Conservation (phyloP, 2,113 vertebrate species). For the Corydoras sp. region DNA sequence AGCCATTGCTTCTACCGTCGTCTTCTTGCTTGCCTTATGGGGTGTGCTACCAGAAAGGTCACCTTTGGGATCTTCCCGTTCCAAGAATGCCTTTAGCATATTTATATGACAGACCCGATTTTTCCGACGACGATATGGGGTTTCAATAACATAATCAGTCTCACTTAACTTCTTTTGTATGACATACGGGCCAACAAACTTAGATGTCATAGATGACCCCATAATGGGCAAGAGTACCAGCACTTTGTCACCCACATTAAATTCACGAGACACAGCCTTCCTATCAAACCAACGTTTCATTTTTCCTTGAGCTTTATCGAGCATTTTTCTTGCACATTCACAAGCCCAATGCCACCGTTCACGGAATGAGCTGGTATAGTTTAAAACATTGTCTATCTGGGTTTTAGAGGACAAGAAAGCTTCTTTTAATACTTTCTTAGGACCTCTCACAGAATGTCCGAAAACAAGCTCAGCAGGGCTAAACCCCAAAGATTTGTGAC, state of each 20-base stretch:
- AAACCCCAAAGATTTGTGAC: too few relatives aligned
- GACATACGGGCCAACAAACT: slow-evolving; percentile 6
- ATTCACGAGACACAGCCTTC: neutral
- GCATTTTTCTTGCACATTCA: neutral
- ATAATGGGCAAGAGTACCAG: slow-evolving; percentile 2
- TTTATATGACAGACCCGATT: too few relatives aligned
- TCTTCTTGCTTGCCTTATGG: too few relatives aligned
- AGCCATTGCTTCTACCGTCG: too few relatives aligned
- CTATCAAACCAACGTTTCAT: neutral
- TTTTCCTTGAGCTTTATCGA: neutral
- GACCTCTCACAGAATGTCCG: neutral
- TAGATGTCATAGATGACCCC: neutral
- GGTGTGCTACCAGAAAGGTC: too few relatives aligned
- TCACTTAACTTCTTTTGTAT: too few relatives aligned
- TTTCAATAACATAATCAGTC: too few relatives aligned
- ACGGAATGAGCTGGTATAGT: neutral
- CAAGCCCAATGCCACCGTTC: neutral
- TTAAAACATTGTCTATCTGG: neutral
- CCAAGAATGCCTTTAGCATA: too few relatives aligned
- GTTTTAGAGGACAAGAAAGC: neutral
- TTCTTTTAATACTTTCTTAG: slow-evolving; percentile 7
- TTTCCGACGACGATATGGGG: too few relatives aligned
- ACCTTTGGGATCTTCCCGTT: too few relatives aligned
- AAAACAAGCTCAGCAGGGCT: too few relatives aligned
- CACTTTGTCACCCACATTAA: slow-evolving; percentile 1